phyloP scores from a whole-genome alignment of 1,140 invertebrate genomes.

The Sycophila sp. region DNA sequence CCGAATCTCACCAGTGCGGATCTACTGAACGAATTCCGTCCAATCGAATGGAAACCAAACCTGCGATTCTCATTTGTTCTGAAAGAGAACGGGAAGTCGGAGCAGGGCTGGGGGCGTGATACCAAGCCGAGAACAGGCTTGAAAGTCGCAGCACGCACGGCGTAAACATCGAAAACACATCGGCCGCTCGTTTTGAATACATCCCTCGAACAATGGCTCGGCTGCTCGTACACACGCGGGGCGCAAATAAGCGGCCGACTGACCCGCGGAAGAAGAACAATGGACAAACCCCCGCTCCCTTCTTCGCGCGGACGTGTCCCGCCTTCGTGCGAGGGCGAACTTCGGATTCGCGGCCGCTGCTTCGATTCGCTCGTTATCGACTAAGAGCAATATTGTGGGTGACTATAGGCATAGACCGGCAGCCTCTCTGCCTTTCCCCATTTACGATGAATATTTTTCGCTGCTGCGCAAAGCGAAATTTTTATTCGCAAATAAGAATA shows the following conservation, averaged over 20 bases:
- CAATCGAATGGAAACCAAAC: not conserved
- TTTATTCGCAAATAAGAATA: no score
- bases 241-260: slow-evolving; percentile 49
- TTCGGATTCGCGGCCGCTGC: slow-evolving; percentile 36
- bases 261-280: slow-evolving; percentile 48
- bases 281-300: slow-evolving; percentile 44
- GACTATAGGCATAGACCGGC: no score
- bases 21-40: no score
- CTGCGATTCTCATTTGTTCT: no score
- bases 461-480: no score
- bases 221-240: slow-evolving; percentile 17
- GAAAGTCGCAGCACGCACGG: slow-evolving; percentile 47
- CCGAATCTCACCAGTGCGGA: no score
- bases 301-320: no score
- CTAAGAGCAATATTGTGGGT: not conserved
- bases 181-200: slow-evolving; percentile 54
- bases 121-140: slow-evolving; percentile 46
- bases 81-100: no score
- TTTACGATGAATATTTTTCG: no score
- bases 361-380: not conserved
- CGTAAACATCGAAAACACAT: slow-evolving; percentile 50
- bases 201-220: slow-evolving; percentile 48
- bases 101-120: no score
- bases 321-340: slow-evolving; percentile 36
- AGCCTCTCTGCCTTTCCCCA: no score